A percentile compares a stretch with the other conserved stretches of the same genome.
Conservation (phyloP, 2,888 invertebrate species). For the Catocala fraxini region DNA sequence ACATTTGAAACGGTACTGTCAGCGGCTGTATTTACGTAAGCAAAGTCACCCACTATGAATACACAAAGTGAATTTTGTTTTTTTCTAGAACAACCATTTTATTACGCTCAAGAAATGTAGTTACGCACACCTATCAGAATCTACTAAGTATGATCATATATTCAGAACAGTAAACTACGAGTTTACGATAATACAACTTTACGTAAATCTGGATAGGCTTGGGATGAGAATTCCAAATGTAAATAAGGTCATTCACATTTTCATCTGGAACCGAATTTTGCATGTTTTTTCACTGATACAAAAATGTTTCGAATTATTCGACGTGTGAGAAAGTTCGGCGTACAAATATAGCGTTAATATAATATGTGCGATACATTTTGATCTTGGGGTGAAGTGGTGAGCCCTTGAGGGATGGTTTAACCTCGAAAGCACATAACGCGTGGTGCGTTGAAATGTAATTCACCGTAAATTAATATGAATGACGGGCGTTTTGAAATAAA, state of each 20-base stretch:
- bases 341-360: slow-evolving; percentile 20
- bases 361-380: slow-evolving; percentile 28
- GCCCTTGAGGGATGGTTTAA: slow-evolving; percentile 28
- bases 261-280: background rate
- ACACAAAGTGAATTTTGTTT: too few relatives aligned
- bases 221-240: background rate
- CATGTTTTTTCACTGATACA: background rate
- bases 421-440: slow-evolving; percentile 31
- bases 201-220: background rate
- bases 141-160: background rate
- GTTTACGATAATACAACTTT: background rate
- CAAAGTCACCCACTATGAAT: too few relatives aligned
- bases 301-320: background rate
- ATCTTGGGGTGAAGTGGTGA: slow-evolving; percentile 21
- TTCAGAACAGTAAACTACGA: background rate
- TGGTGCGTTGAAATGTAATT: slow-evolving; percentile 36
- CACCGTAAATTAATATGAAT: slow-evolving; percentile 52
- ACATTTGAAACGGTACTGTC: too few relatives aligned
- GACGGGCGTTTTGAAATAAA: slow-evolving; percentile 58
- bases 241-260: background rate
- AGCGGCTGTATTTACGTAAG: too few relatives aligned
- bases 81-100: background rate
- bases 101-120: background rate
- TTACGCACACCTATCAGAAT: background rate
- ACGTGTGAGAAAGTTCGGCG: background rate